Conservation (phyloP, 2,888 invertebrate species). For the Frankliniella intonsa region DNA sequence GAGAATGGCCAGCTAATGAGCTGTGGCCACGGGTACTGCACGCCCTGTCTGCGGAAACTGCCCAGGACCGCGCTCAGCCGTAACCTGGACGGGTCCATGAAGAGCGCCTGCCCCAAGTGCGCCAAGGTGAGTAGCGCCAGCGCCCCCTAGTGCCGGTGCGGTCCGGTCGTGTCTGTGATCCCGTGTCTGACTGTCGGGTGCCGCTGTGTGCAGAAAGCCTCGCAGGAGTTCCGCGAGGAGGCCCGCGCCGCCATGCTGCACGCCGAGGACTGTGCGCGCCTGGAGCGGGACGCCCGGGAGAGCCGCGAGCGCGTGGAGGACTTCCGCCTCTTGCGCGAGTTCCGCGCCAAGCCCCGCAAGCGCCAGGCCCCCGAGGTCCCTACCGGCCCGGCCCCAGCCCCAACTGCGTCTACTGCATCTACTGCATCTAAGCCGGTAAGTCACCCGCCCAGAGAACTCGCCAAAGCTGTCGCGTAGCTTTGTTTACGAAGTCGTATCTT, state of each 20-base stretch:
- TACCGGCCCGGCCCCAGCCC: background rate
- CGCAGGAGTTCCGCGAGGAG: background rate
- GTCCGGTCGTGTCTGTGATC: no score
- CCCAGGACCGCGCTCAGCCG: background rate
- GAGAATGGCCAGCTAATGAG: background rate
- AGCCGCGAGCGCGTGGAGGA: background rate
- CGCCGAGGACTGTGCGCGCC: background rate
- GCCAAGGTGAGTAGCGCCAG: background rate
- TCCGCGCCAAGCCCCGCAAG: background rate
- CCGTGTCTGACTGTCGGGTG: background rate
- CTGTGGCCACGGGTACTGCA: background rate
- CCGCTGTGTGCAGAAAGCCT: background rate
- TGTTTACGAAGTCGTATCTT: background rate
- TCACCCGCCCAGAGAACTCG: background rate
- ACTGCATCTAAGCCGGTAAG: background rate
- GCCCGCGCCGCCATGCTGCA: background rate
- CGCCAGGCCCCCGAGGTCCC: background rate
- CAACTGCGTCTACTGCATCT: background rate
- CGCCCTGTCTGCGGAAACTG: background rate
- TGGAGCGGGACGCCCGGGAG: background rate
- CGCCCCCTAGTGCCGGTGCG: no score
- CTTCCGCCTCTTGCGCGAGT: background rate
- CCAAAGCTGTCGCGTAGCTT: background rate
- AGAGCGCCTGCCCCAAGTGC: background rate
- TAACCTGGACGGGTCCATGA: background rate